These are phyloP conservation scores for Pherbina coryleti DNA, from an alignment of 2,888 invertebrate genomes.

Conservation along the genomic window DNA sequence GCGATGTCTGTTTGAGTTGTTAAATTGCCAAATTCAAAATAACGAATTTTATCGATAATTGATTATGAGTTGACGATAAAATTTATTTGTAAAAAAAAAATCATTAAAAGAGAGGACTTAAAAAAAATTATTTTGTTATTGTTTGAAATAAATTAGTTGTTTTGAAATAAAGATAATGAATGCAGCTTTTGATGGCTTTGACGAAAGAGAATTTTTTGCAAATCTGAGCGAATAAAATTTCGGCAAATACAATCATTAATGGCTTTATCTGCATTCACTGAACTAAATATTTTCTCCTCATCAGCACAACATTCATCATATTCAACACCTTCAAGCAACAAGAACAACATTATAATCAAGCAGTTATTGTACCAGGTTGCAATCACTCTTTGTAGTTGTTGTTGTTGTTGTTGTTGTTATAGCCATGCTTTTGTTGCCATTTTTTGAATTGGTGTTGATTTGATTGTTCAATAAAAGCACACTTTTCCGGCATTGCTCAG, in stretches of 20 bases:
- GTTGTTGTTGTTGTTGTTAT: neutral
- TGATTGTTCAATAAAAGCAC: neutral
- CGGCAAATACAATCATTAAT: neutral
- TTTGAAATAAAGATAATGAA: too few relatives aligned
- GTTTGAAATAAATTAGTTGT: too few relatives aligned
- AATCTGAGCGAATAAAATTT: neutral
- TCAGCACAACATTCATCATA: neutral
- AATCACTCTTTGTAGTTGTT: too few relatives aligned
- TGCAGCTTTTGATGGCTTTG: too few relatives aligned
- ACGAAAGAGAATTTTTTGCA: too few relatives aligned
- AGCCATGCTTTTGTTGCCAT: neutral
- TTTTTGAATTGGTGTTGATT: constrained; percentile 19
- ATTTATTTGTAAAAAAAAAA: too few relatives aligned
- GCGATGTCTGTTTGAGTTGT: neutral
- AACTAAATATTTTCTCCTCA: neutral
- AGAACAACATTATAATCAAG: neutral
- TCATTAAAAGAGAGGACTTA: too few relatives aligned
- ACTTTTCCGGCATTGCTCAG: constrained; percentile 4
- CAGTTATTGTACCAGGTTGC: neutral
- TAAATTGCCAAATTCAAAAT: too few relatives aligned
- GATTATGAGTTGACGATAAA: too few relatives aligned
- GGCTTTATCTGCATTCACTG: too few relatives aligned
- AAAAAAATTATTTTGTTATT: too few relatives aligned
- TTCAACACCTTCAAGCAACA: neutral
- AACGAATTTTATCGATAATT: too few relatives aligned